Base-by-base conservation (phyloP, 2,888 invertebrate genomes). In the Acholoe squamosa region DNA sequence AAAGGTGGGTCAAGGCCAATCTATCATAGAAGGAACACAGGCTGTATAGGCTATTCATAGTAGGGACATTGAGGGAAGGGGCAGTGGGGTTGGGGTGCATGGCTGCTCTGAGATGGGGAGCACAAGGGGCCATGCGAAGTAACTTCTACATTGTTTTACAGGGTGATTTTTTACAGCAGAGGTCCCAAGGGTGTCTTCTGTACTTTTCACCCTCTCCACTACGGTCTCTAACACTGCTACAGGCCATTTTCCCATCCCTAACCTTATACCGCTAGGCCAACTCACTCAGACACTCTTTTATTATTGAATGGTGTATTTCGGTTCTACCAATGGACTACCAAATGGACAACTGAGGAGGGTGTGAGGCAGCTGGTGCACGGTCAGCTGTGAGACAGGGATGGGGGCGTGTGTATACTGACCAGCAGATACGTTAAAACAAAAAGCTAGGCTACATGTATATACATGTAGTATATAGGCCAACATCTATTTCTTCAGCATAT, bases 251-350 rank as follows among this genome's bases (percentile, higher is more conserved):
- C 3, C 1, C 16, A n/a, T 28, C 71, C 71, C 19, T 14, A 25
- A 25, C 19, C 71, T 14, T 28, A 67, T 7, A 67, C 28, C 28
- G 5, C 14, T 7, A 5, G 28, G 71, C 25, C 14, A 71, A 25
- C 71, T 71, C 71, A 71, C 28, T n/a, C 71, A 28, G 71, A 28
- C 31, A 71, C 28, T 28, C 14, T 7, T 71, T 5, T 28, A 71
- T 71, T 71, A 71, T 71, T 71, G 71, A 71, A 28, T 71, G 71
- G 28, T 28, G 71, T 71, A 16, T 71, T 28, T 71, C 71, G 16
- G 22, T 28, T 28, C 5, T 28, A 0, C 28, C 71, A 14, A 43
- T 43, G 43, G 43, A 7, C 43, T 10, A 25, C 71, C 71, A 71
- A 71, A 71, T 71, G 71, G 71, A 71, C 71, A 71, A 25, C 25